Evolutionary conservation across 2,797 vertebrate species (phyloP), one percentile per base, ranked within the genome.

Genomic region (Phrynocephalus guinanensis): DNA sequence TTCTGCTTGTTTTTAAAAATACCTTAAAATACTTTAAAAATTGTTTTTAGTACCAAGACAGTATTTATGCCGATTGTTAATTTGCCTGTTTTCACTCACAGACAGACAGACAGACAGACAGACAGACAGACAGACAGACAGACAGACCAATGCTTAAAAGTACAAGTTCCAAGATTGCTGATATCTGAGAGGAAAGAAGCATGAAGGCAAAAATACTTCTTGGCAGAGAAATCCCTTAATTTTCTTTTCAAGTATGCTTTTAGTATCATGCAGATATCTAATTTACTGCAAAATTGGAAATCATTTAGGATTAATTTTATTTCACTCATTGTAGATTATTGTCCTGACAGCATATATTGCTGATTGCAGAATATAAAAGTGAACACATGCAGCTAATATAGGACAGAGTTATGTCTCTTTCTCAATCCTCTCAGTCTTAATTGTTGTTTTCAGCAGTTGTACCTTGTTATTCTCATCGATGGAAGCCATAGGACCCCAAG

Each of bases 161-260:
- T 6, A 28, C 4, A 30, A 38, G n/a, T 81, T 71, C 28, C 90
- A 52, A 20, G 50, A 33, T 76, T 77, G 71, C 82, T 60, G 38
- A 79, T 88, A 52, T 50, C 71, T 78, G 56, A 83, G 60, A 90
- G n/a, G 86, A 76, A 92, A 91, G 88, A 50, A 87, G 11, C 2
- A 3, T 66, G 60, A 81, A 82, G 50, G 87, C 50, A 79, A 52
- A 52, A 67, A 1, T 81, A 60, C 38, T 72, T 90, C 71, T 86
- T 91, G 81, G 91, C 83, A 86, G 60, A 88, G 13, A 33, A 44
- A 5, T 67, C 26, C 73, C 77, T 68, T 88, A 86, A 79, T 30
- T 28, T 77, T 92, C 67, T 85, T 89, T 92, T 26, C 79, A 79
- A 80, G 2, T 72, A 8, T 91, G 4, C 86, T 82, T 76, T 91